Percentiles rank a stretch among this genome's conserved stretches.
Evolutionary conservation across 2,888 invertebrate genomes (phyloP).

Genomic region (Clostera curtula): DNA sequence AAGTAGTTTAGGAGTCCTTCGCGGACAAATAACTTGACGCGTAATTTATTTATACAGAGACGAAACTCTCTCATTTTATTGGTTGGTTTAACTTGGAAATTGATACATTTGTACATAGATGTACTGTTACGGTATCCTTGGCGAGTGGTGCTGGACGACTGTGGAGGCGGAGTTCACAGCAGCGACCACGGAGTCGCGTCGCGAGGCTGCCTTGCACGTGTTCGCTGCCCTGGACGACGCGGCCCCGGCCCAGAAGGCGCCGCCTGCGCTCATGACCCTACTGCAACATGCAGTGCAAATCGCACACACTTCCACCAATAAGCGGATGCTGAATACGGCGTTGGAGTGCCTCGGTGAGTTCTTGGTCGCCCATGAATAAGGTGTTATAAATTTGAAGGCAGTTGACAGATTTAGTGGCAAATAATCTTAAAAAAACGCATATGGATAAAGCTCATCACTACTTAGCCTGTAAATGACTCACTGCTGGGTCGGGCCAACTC

Average conservation of each 20-base stretch:
- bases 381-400: too few relatives aligned
- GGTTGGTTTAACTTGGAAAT: too few relatives aligned
- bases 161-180: constrained; percentile 79
- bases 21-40: too few relatives aligned
- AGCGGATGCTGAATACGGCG: constrained; percentile 79
- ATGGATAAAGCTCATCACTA: too few relatives aligned
- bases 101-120: constrained; percentile 68
- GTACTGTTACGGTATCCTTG: constrained; percentile 90
- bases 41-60: too few relatives aligned
- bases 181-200: constrained; percentile 72
- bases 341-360: constrained; percentile 82
- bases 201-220: constrained; percentile 69
- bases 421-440: too few relatives aligned
- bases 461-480: too few relatives aligned
- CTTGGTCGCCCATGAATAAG: too few relatives aligned
- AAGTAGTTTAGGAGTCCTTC: too few relatives aligned
- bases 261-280: constrained; percentile 57
- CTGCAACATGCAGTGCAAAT: constrained; percentile 39
- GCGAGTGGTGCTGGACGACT: constrained; percentile 81
- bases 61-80: too few relatives aligned
- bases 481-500: too few relatives aligned
- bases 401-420: too few relatives aligned
- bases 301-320: constrained; percentile 45
- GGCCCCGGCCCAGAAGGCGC: constrained; percentile 51
- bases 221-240: constrained; percentile 69